Percentiles rank a stretch among this genome's conserved stretches.
Evolutionary conservation across 2,888 invertebrate species (phyloP).

Genomic region (Standfussiana lucernea): DNA sequence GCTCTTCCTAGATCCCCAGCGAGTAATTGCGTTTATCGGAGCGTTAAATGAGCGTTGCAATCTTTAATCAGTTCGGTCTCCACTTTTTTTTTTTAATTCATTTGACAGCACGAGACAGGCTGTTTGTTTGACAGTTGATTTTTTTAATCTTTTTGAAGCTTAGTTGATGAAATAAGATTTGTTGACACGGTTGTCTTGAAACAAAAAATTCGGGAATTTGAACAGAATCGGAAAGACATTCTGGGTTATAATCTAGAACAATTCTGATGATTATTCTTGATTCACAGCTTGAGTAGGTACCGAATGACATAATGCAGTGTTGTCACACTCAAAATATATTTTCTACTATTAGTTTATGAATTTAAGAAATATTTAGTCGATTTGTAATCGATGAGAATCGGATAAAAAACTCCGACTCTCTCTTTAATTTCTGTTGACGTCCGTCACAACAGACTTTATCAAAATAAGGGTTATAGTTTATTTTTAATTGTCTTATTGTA

Average conservation of each 20-base stretch:
- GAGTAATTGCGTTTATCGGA: constrained; percentile 88
- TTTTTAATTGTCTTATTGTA: neutral
- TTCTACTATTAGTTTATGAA: no score
- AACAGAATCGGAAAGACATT: no score
- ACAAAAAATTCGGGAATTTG: neutral
- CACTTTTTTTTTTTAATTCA: constrained; percentile 72
- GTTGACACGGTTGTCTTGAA: neutral
- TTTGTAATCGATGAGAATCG: no score
- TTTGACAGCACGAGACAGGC: constrained; percentile 66
- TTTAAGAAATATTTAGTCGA: no score
- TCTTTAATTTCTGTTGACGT: no score
- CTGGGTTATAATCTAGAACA: neutral
- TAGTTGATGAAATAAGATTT: constrained; percentile 17
- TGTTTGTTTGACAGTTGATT: constrained; percentile 70
- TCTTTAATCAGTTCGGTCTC: constrained; percentile 83
- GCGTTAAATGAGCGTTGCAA: constrained; percentile 88
- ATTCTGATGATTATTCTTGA: neutral
- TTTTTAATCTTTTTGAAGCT: constrained; percentile 60
- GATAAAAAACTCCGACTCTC: no score
- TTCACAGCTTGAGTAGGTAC: neutral
- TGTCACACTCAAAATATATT: no score
- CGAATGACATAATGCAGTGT: no score
- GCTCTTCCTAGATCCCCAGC: constrained; percentile 77
- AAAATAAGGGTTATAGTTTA: no score
- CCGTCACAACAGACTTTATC: no score